A percentile compares a stretch with the other conserved stretches of the same genome.
Evolutionary conservation across 2,888 invertebrate species (phyloP).

Genomic region (Chalcosyrphus nemorum): DNA sequence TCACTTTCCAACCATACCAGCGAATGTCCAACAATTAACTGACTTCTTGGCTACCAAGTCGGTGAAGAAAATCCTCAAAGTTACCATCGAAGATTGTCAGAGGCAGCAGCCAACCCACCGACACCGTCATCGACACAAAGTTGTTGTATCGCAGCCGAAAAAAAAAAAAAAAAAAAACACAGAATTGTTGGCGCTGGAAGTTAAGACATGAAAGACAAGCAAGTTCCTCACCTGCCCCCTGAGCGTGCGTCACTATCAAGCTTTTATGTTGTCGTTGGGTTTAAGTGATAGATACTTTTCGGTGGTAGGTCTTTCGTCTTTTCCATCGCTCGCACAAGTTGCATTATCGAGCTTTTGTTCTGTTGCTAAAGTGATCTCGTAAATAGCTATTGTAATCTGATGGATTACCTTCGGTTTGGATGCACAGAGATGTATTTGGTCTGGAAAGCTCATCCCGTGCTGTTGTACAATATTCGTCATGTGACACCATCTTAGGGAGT

Average conservation of each 20-base stretch:
- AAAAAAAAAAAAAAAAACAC: slow-evolving; percentile 16
- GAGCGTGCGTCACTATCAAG: slow-evolving; percentile 21
- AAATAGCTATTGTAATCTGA: slow-evolving; percentile 57
- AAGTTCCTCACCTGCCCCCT: not conserved
- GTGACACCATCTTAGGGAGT: not conserved
- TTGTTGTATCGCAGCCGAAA: slow-evolving; percentile 49
- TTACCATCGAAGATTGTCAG: slow-evolving; percentile 72
- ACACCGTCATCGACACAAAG: slow-evolving; percentile 41
- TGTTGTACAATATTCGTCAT: slow-evolving; percentile 12
- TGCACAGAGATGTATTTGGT: slow-evolving; percentile 8
- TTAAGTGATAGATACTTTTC: slow-evolving; percentile 9
- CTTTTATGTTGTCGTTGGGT: slow-evolving; percentile 37
- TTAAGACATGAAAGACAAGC: slow-evolving; percentile 23
- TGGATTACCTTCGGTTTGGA: slow-evolving; percentile 44
- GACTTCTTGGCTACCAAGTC: slow-evolving; percentile 66
- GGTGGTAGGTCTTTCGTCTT: not conserved
- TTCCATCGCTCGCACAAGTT: not conserved
- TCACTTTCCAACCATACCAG: slow-evolving; percentile 68
- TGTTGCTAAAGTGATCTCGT: slow-evolving; percentile 48
- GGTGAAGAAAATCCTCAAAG: slow-evolving; percentile 71
- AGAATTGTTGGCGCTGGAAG: slow-evolving; percentile 22
- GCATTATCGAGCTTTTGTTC: slow-evolving; percentile 44
- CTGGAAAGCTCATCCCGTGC: slow-evolving; percentile 23
- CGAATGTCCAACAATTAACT: slow-evolving; percentile 72
- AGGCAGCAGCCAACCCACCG: slow-evolving; percentile 55